phyloP scores from a whole-genome alignment of 2,888 invertebrate species.

The Protonemura montana region DNA sequence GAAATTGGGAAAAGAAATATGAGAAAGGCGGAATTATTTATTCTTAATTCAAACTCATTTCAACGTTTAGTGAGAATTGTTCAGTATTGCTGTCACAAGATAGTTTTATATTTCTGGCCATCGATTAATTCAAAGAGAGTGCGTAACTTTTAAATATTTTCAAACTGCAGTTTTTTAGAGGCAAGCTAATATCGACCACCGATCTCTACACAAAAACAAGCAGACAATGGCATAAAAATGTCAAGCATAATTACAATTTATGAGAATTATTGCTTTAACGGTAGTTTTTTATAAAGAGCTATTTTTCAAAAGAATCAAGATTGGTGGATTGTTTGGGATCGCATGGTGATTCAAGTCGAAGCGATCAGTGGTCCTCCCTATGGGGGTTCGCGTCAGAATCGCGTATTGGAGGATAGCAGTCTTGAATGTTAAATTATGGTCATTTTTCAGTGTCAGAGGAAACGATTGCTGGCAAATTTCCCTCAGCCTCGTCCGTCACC shows the following conservation, averaged over 20 bases:
- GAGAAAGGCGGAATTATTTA: too few relatives aligned
- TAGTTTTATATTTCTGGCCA: too few relatives aligned
- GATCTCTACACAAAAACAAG: neutral
- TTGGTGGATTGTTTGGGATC: neutral
- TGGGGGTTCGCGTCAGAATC: neutral
- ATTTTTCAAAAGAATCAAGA: neutral
- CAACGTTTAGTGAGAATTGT: too few relatives aligned
- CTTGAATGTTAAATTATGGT: conserved; percentile 34
- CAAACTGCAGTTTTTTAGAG: neutral
- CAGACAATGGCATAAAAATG: neutral
- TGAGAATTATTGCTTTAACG: neutral
- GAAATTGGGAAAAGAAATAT: too few relatives aligned
- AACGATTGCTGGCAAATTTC: conserved; percentile 17
- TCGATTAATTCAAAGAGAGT: neutral
- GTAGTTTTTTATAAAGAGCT: neutral
- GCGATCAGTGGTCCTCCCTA: neutral
- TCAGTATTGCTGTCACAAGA: too few relatives aligned
- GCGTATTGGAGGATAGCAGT: conserved; percentile 35
- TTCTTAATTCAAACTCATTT: too few relatives aligned
- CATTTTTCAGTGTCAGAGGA: conserved; percentile 26
- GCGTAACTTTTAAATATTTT: neutral
- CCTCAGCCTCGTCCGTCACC: neutral
- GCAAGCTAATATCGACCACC: neutral
- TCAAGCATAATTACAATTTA: neutral
- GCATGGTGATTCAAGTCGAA: neutral